phyloP scores from a whole-genome alignment of 2,797 vertebrate genomes.

The Aulostomus chinensis region DNA sequence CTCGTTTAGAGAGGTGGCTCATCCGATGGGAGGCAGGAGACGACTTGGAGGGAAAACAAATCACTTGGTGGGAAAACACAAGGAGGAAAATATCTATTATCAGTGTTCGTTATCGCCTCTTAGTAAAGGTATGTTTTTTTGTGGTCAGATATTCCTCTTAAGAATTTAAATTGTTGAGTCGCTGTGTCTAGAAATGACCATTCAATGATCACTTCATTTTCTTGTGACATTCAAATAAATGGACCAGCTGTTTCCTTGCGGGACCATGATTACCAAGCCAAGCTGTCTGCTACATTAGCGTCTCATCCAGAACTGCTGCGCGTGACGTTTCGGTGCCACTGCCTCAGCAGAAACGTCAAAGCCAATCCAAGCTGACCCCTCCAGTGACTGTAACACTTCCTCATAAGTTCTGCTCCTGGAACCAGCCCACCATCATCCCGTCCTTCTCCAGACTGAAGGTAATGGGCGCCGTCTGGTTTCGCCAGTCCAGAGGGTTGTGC shows the following conservation, averaged over 20 bases:
- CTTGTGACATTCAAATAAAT: not conserved
- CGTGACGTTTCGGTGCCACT: constrained; percentile 18
- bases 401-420: too few species aligned
- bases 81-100: too few species aligned
- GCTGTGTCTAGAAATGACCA: too few species aligned
- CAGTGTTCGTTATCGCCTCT: too few species aligned
- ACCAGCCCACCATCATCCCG: not conserved
- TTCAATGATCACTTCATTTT: not conserved
- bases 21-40: too few species aligned
- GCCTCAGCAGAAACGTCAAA: constrained; percentile 28
- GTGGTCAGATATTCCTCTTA: too few species aligned
- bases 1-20: too few species aligned
- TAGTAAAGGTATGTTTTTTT: too few species aligned
- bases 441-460: constrained; percentile 3
- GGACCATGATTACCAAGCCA: not conserved
- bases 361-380: constrained; percentile 3
- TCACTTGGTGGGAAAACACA: too few species aligned
- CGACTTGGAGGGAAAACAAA: too few species aligned
- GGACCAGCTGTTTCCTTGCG: constrained; percentile 3
- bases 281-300: constrained; percentile 6
- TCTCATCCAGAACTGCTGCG: constrained; percentile 19
- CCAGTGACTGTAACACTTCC: not conserved
- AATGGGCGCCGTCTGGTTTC: too few species aligned
- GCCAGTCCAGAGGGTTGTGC: not conserved
- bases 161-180: too few species aligned